Evolutionary conservation across 2,888 invertebrate species (phyloP).

Genomic region (Brenthis ino): DNA sequence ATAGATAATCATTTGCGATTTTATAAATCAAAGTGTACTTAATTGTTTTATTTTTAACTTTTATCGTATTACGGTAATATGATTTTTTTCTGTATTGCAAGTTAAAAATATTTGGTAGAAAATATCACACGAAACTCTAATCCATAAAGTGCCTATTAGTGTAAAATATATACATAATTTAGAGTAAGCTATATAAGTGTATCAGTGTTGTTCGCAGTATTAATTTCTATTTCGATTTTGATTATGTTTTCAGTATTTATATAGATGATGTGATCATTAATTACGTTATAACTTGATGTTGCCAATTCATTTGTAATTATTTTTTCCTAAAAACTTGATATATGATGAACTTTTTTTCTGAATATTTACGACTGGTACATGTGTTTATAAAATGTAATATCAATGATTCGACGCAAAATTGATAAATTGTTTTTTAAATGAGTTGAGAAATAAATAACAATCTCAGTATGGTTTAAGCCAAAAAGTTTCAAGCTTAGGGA

Average conservation of each 20-base stretch:
- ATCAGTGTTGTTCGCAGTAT: conserved; percentile 51
- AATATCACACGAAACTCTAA: conserved; percentile 41
- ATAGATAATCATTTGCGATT: too few relatives aligned
- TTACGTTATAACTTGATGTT: conserved; percentile 19
- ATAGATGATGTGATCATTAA: conserved; percentile 36
- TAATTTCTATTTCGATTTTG: conserved; percentile 40
- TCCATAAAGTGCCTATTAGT: conserved; percentile 69
- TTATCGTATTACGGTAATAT: neutral
- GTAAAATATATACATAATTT: conserved; percentile 53
- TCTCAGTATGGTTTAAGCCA: neutral
- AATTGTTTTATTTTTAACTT: neutral
- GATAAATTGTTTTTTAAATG: neutral
- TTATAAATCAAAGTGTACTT: too few relatives aligned
- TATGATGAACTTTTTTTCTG: neutral
- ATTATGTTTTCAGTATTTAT: conserved; percentile 39
- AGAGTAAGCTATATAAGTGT: conserved; percentile 42
- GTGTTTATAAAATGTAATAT: neutral
- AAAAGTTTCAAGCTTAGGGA: too few relatives aligned
- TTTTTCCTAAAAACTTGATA: neutral
- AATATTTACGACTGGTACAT: neutral
- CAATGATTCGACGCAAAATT: neutral
- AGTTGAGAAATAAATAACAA: neutral
- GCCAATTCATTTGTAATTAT: conserved; percentile 12
- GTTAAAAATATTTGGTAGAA: conserved; percentile 32
- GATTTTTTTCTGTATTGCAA: conserved; percentile 9